A percentile compares a stretch with the other conserved stretches of the same genome.
Conservation (phyloP, 2,888 invertebrate genomes). For the Scaptodrosophila latifasciaeformis region DNA sequence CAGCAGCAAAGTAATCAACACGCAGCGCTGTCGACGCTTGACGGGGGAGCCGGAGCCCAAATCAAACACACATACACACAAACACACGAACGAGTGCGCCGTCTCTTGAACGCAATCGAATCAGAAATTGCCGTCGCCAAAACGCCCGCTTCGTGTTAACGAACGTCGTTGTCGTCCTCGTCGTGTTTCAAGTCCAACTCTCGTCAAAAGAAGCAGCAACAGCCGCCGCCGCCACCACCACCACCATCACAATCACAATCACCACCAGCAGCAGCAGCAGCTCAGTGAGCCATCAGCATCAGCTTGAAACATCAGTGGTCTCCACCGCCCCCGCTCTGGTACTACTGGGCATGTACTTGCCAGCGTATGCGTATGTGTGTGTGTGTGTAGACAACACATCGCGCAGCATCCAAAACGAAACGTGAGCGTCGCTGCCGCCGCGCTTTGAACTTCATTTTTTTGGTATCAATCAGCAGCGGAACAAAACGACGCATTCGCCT, state of each 20-base stretch:
- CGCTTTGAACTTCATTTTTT: constrained; percentile 67
- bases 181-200: constrained; percentile 52
- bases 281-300: constrained; percentile 20
- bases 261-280: constrained; percentile 5
- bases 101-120: constrained; percentile 64
- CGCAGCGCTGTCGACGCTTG: constrained; percentile 54
- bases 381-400: background rate
- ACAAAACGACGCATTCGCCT: constrained; percentile 32
- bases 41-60: constrained; percentile 37
- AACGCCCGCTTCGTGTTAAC: constrained; percentile 59
- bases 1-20: constrained; percentile 53
- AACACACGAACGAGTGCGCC: constrained; percentile 48
- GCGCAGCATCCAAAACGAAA: constrained; percentile 35
- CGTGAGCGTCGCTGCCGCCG: constrained; percentile 49
- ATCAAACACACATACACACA: constrained; percentile 25
- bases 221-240: constrained; percentile 22
- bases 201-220: constrained; percentile 39
- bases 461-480: constrained; percentile 61
- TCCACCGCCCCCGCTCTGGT: too few relatives aligned
- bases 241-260: constrained; percentile 6
- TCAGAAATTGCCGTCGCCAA: constrained; percentile 68
- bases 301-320: too few relatives aligned
- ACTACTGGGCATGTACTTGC: too few relatives aligned
- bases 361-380: too few relatives aligned
- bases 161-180: constrained; percentile 40